Base-by-base conservation (phyloP, 1,140 invertebrate genomes). In the Phymorhynchus buccinoides region DNA sequence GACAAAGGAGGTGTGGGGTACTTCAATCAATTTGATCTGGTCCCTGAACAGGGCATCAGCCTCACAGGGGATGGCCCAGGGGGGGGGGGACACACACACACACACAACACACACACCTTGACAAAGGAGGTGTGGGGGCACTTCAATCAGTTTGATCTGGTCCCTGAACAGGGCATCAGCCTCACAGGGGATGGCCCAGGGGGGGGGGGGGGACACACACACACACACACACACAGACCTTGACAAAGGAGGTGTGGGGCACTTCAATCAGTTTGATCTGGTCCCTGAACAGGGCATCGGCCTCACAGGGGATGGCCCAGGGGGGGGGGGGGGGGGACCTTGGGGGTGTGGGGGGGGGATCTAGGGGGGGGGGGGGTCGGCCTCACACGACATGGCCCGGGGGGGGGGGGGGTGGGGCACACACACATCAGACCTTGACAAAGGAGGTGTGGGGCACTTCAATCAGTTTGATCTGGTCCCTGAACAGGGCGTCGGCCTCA, bases 371-470 rank as follows among this genome's bases (percentile, higher is more conserved):
- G n/a, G n/a, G n/a, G n/a, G n/a, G n/a, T n/a, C n/a, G n/a, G n/a
- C n/a, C n/a, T n/a, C n/a, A n/a, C n/a, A n/a, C n/a, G n/a, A n/a
- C n/a, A n/a, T n/a, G n/a, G n/a, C n/a, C n/a, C n/a, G n/a, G n/a
- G n/a, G n/a, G n/a, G n/a, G n/a, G n/a, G n/a, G n/a, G n/a, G n/a
- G n/a, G n/a, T n/a, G n/a, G n/a, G n/a, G n/a, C n/a, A n/a, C n/a
- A n/a, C n/a, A n/a, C n/a, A n/a, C n/a, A n/a, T n/a, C 48, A 37
- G 3, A 78, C 39, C 6, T 44, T 78, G 75, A 75, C 71, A 41
- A 75, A 39, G 18, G 71, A 87, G 12, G 90, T 91, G 73, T 91
- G 90, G 0, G 90, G 90, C 18, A 91, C 90, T 77, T 89, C 87
- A 71, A 90, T 80, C 39, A 86, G 52, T 83, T 88, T 89, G 42